Conservation (phyloP, 2,113 vertebrate genomes). For the Ifrita kowaldi region DNA sequence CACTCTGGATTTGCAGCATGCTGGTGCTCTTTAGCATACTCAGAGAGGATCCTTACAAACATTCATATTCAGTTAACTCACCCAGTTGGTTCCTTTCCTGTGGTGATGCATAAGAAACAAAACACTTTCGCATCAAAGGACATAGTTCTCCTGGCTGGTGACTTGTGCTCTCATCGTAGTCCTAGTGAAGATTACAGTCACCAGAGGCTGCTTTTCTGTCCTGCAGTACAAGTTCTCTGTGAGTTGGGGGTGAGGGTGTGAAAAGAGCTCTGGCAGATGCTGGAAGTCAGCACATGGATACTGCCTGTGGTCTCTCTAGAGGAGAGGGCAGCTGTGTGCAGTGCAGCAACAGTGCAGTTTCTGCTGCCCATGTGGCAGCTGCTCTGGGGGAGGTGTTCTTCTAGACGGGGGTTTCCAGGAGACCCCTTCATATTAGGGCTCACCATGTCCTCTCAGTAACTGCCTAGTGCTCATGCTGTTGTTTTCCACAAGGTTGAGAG, state of each 20-base stretch:
- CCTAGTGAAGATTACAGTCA: not conserved
- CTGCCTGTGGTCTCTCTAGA: not conserved
- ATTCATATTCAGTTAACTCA: not conserved
- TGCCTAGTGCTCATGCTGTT: fast-evolving
- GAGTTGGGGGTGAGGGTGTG: not conserved
- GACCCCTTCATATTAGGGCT: not conserved
- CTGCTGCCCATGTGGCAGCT: not conserved
- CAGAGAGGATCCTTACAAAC: not conserved
- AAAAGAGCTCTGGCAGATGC: not conserved
- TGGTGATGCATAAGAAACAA: not conserved
- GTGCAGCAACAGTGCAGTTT: not conserved
- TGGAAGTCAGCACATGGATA: not conserved
- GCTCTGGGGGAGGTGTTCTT: not conserved
- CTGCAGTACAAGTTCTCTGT: fast-evolving
- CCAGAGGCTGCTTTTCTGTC: not conserved
- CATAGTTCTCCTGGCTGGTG: not conserved
- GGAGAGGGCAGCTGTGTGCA: not conserved
- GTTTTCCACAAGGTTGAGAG: not conserved
- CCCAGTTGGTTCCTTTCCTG: not conserved
- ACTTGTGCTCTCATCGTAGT: fast-evolving
- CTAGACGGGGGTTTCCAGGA: not conserved
- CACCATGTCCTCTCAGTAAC: fast-evolving
- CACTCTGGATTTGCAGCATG: not conserved
- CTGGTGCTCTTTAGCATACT: fast-evolving
- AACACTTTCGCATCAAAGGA: not conserved